Conservation (phyloP, 1,140 invertebrate species). For the Drosophila funebris region DNA sequence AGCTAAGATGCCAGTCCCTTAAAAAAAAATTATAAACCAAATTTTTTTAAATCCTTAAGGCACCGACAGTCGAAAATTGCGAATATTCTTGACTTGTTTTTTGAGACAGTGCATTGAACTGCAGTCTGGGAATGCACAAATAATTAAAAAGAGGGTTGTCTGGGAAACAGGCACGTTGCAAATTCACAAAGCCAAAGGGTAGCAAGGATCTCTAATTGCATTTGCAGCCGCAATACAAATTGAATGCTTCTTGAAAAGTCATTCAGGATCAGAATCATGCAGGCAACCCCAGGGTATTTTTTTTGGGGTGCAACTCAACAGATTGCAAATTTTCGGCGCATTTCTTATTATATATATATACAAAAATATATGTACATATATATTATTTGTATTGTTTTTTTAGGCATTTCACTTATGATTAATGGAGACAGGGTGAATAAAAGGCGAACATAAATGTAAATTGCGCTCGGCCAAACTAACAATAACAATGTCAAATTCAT, state of each 20-base stretch:
- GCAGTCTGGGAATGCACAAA: constrained; percentile 49
- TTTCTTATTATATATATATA: constrained; percentile 4
- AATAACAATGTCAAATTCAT: constrained; percentile 45
- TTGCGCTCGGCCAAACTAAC: constrained; percentile 34
- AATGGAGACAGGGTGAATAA: constrained; percentile 51
- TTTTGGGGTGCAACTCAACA: constrained; percentile 36
- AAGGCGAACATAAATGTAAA: constrained; percentile 42
- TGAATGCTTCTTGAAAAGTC: constrained; percentile 71
- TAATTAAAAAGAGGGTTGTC: constrained; percentile 49
- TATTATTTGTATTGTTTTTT: constrained; percentile 45
- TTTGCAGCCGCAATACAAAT: constrained; percentile 60
- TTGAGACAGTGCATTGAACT: constrained; percentile 70
- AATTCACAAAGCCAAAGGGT: constrained; percentile 72
- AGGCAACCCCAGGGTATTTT: constrained; percentile 48
- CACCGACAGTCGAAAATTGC: neutral
- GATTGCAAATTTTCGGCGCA: constrained; percentile 63
- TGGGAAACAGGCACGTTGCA: constrained; percentile 57
- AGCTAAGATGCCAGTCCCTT: no score
- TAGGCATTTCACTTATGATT: constrained; percentile 69
- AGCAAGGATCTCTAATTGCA: constrained; percentile 60
- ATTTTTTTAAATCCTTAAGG: neutral
- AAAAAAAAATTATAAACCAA: no score
- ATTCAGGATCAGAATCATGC: constrained; percentile 46
- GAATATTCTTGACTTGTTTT: no score
- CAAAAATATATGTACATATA: no score